These are phyloP conservation scores for Sebastolobus alascanus DNA, from an alignment of 2,797 vertebrate genomes.

Conservation along the genomic window DNA sequence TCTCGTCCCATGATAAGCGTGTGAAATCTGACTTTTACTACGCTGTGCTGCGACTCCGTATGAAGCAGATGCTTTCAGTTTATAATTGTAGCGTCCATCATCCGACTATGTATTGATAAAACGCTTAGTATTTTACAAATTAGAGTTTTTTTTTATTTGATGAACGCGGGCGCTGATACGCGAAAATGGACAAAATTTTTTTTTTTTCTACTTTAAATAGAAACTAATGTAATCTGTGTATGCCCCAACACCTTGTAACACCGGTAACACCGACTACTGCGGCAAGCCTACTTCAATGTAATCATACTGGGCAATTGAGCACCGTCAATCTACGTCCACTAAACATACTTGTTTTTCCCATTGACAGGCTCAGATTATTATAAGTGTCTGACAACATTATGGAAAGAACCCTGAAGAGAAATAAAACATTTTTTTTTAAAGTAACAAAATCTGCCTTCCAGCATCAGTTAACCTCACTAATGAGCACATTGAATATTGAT, in stretches of 20 bases:
- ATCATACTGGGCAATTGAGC: too few species aligned
- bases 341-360: background rate
- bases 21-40: too few species aligned
- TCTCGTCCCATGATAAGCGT: background rate
- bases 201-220: background rate
- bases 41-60: fast-evolving
- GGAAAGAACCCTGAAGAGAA: background rate
- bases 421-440: background rate
- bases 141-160: too few species aligned
- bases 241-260: too few species aligned
- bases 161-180: too few species aligned
- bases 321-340: background rate
- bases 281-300: too few species aligned
- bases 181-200: too few species aligned
- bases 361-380: background rate
- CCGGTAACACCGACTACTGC: too few species aligned
- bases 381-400: background rate
- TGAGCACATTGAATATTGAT: background rate
- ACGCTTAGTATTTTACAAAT: too few species aligned
- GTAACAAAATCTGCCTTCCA: background rate
- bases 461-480: background rate
- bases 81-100: too few species aligned
- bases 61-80: too few species aligned
- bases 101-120: too few species aligned
- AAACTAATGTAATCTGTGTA: background rate